These are phyloP conservation scores for Oostethus manadensis DNA, from an alignment of 2,113 vertebrate genomes.

Conservation along the genomic window DNA sequence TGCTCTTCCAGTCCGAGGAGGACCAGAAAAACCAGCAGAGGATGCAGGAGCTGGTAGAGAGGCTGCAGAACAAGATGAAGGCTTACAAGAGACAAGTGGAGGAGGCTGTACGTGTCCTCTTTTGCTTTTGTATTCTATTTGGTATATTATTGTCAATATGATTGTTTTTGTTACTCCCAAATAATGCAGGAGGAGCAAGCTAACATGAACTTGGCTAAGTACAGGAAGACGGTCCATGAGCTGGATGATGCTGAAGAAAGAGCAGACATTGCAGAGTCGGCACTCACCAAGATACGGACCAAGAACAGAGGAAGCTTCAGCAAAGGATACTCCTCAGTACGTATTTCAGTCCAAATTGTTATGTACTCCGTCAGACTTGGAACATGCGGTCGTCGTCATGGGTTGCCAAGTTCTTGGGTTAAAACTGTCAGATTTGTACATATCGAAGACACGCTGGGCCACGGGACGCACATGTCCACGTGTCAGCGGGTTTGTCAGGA, in stretches of 20 bases:
- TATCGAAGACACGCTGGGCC: no score
- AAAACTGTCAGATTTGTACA: no score
- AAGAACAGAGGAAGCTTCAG: slow-evolving; percentile 74
- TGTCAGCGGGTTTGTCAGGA: no score
- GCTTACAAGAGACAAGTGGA: slow-evolving; percentile 81
- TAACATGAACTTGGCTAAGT: slow-evolving; percentile 75
- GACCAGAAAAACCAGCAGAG: slow-evolving; percentile 78
- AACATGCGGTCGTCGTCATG: no score
- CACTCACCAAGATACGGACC: slow-evolving; percentile 75
- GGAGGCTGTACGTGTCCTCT: slow-evolving; percentile 62
- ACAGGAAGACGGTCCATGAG: slow-evolving; percentile 77
- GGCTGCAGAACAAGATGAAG: slow-evolving; percentile 79
- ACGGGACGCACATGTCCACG: no score
- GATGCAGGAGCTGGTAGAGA: slow-evolving; percentile 78
- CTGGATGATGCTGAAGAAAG: slow-evolving; percentile 77
- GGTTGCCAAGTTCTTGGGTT: no score
- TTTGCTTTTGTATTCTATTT: background rate
- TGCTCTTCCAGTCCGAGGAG: slow-evolving; percentile 78
- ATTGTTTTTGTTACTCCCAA: background rate
- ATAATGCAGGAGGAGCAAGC: slow-evolving; percentile 73
- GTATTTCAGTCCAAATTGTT: slow-evolving; percentile 12
- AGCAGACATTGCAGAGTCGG: slow-evolving; percentile 74
- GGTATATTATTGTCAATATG: no score
- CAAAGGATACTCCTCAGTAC: slow-evolving; percentile 77
- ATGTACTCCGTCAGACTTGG: background rate